Evolutionary conservation across 2,888 invertebrate species (phyloP), one percentile per base, ranked within the genome.

Genomic region (Boloria euphrosyne): DNA sequence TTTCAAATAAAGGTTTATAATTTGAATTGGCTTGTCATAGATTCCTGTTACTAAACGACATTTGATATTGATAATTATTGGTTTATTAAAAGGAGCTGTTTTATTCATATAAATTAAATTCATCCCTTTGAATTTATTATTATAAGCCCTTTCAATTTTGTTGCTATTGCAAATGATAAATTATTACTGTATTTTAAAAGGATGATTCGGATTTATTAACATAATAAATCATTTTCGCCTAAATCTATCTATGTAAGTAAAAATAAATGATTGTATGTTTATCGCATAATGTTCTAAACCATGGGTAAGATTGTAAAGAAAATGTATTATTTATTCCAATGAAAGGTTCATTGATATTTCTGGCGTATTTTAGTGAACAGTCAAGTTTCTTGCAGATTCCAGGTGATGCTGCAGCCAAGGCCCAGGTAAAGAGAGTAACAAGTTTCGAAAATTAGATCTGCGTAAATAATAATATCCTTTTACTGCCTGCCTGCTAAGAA

Each of bases 131-230:
- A 67, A 67, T 63, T 67, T 67, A 51, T 57, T 44, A 57, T 44
- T 46, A 62, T 58, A 66, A 58, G 27, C 38, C 58, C 62, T 75
- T 76, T 73, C 67, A 70, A 77, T 78, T 79, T 80, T 76, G 76
- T 75, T 77, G 69, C 73, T 66, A 72, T 76, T 78, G 76, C 72
- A 74, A 78, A 77, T 76, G 70, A 74, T 77, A 76, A 79, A 77
- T 78, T 80, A 78, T 78, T 78, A 61, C 69, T 54, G 59, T 66
- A 27, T 63, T 44, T 31, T 50, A n/a, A 31, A 54, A 18, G 18
- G 55, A 55, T 55, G 55, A 54, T 55, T 59, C n/a, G 18, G 50
- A 59, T 59, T 49, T 54, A n/a, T 47, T 46, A 17, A 22, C 2
- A 57, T 55, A 18, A 17, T 18, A 4, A 18, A 18, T n/a, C 10